A percentile compares a stretch with the other conserved stretches of the same genome.
Conservation (phyloP, 37 sponge, comb jelly and placozoan genomes). For the Petrosia ficiformis region DNA sequence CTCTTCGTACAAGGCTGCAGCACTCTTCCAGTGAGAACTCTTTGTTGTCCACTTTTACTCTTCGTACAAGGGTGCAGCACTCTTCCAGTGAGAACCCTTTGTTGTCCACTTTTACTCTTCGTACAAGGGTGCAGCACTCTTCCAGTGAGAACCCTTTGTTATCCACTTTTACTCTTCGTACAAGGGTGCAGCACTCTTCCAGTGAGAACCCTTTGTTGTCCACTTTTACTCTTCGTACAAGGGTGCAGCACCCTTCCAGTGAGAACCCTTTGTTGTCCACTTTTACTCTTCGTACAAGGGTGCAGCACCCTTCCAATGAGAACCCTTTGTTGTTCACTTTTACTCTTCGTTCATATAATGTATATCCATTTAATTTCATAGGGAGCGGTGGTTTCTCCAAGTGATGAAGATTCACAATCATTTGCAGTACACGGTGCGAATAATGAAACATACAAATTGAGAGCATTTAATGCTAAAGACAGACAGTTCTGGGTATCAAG, state of each 20-base stretch:
- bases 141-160: no score
- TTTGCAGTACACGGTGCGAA: constrained; percentile 74
- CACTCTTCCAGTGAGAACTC: no score
- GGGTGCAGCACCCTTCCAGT: constrained; percentile 5
- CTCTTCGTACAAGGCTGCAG: no score
- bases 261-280: no score
- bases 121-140: no score
- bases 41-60: no score
- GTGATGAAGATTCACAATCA: constrained; percentile 88
- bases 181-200: no score
- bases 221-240: background rate
- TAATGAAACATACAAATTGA: constrained; percentile 67
- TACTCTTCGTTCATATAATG: background rate
- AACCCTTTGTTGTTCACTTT: background rate
- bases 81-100: no score
- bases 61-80: no score
- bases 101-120: no score
- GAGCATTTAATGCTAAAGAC: constrained; percentile 63
- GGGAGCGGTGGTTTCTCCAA: constrained; percentile 84
- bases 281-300: constrained; percentile 1
- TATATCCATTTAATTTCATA: background rate
- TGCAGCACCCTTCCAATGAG: background rate
- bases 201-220: no score
- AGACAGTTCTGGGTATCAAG: constrained; percentile 77
- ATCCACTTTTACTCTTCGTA: no score